Evolutionary conservation across 1,140 invertebrate genomes (phyloP).

Genomic region (Drosophila burlai): DNA sequence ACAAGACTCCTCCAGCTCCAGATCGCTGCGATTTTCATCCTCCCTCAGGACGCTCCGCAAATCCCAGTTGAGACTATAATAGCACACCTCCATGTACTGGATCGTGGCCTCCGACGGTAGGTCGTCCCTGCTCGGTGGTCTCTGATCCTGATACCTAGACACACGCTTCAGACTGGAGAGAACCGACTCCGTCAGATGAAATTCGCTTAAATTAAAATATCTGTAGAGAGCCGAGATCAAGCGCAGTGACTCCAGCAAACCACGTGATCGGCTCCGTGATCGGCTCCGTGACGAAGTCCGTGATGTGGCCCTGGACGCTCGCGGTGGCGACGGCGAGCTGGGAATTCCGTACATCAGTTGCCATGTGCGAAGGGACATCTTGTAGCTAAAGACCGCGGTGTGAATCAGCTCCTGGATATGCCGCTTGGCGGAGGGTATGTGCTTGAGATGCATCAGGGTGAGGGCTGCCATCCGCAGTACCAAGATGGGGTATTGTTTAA

Average conservation of each 20-base stretch:
- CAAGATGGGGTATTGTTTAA: background rate
- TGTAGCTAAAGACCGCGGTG: slow-evolving; percentile 43
- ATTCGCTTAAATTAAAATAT: slow-evolving; percentile 37
- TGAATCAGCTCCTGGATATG: slow-evolving; percentile 25
- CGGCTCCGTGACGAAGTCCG: background rate
- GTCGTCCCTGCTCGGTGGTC: background rate
- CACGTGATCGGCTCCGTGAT: background rate
- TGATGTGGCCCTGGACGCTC: background rate
- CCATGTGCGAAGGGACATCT: slow-evolving; percentile 16
- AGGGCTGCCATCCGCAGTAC: slow-evolving; percentile 35
- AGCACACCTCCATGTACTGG: slow-evolving; percentile 39
- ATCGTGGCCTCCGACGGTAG: background rate
- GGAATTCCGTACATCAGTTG: background rate
- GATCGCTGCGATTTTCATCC: background rate
- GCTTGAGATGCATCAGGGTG: slow-evolving; percentile 31
- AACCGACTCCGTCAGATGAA: slow-evolving; percentile 17
- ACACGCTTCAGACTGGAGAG: slow-evolving; percentile 14
- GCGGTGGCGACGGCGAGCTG: background rate
- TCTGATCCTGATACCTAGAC: background rate
- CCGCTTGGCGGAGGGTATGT: background rate
- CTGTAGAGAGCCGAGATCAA: slow-evolving; percentile 33
- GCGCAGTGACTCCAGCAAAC: slow-evolving; percentile 22
- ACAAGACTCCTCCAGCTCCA: slow-evolving; percentile 7
- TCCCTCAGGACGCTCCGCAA: background rate
- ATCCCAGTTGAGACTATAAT: slow-evolving; percentile 40